phyloP scores from a whole-genome alignment of 2,797 vertebrate genomes.

The Mus minutoides region DNA sequence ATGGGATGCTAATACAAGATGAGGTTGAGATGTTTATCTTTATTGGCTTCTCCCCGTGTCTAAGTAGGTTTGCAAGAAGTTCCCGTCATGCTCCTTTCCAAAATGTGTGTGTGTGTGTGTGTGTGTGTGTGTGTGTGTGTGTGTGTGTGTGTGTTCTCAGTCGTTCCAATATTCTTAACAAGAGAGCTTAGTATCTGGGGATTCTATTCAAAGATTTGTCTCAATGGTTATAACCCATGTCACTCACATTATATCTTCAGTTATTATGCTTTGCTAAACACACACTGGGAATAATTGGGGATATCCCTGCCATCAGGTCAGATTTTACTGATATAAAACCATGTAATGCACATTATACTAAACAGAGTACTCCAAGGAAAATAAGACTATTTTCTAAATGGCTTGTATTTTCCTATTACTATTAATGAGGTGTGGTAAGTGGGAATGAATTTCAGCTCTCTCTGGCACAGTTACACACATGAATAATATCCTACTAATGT shows the following conservation, averaged over 20 bases:
- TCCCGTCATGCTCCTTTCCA: neutral
- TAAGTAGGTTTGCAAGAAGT: neutral
- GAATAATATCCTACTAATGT: slow-evolving; percentile 11
- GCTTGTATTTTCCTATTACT: slow-evolving; percentile 60
- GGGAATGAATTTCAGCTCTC: slow-evolving; percentile 20
- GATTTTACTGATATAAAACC: slow-evolving; percentile 37
- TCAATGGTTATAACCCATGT: neutral
- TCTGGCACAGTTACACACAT: slow-evolving; percentile 70
- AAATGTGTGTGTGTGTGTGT: neutral
- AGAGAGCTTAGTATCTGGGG: neutral
- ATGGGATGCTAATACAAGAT: neutral
- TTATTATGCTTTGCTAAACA: neutral
- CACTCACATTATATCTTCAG: neutral
- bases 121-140: neutral
- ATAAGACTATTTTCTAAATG: slow-evolving; percentile 44
- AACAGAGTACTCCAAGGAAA: slow-evolving; percentile 35
- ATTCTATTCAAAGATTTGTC: neutral
- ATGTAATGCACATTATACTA: slow-evolving; percentile 25
- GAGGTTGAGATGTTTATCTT: neutral
- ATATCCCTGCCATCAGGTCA: neutral
- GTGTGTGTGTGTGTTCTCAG: neutral
- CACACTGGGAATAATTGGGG: neutral
- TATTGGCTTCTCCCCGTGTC: neutral
- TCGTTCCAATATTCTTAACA: neutral
- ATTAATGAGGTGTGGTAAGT: slow-evolving; percentile 71